phyloP scores from a whole-genome alignment of 1,140 invertebrate genomes.

The Megalopta genalis region DNA sequence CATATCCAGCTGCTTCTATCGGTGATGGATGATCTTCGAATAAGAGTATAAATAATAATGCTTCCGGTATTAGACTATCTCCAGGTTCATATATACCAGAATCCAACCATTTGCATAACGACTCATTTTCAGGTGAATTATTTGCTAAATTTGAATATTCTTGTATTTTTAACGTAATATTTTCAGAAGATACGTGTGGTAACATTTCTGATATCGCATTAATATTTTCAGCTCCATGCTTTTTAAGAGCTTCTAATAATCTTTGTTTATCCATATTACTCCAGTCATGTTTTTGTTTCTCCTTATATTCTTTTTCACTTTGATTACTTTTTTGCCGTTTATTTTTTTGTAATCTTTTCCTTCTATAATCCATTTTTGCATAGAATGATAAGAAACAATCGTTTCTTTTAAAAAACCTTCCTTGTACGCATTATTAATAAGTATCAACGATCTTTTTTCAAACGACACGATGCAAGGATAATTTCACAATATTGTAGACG shows the following conservation, averaged over 20 bases:
- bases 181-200: constrained; percentile 28
- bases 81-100: constrained; percentile 46
- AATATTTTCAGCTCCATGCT: constrained; percentile 53
- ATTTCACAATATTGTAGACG: not conserved
- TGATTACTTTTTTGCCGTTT: not conserved
- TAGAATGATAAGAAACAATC: not conserved
- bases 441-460: not conserved
- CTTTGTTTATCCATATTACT: constrained; percentile 46
- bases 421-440: not conserved
- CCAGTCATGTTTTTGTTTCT: constrained; percentile 28
- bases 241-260: constrained; percentile 55
- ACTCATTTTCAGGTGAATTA: constrained; percentile 24
- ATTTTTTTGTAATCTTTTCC: not conserved
- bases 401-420: not conserved
- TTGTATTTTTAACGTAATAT: constrained; percentile 43
- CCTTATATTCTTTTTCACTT: not conserved
- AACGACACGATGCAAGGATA: not conserved
- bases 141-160: constrained; percentile 17
- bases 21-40: constrained; percentile 59
- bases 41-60: constrained; percentile 59
- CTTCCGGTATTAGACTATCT: constrained; percentile 51
- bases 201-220: constrained; percentile 38
- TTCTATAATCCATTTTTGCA: constrained; percentile 4
- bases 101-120: constrained; percentile 60
- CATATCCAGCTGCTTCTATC: constrained; percentile 43